Base-by-base conservation (phyloP, 2,888 invertebrate species). In the Liopterus haemorrhoidalis region DNA sequence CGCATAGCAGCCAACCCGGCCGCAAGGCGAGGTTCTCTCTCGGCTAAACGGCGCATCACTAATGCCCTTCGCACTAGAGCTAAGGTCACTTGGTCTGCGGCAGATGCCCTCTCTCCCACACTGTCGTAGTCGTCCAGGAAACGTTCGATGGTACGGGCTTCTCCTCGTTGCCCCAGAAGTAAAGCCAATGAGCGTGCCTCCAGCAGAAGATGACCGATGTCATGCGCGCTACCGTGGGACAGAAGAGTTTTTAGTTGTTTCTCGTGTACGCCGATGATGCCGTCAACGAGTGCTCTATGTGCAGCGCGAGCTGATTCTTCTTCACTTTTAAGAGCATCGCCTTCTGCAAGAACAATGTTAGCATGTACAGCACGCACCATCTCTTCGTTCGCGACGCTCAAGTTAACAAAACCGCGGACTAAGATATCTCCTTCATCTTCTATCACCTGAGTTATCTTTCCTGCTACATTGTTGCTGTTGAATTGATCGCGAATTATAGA, bases 11-110 rank as follows among this genome's bases (percentile, higher is more conserved):
- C 69, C 12, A 85, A 66, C 1, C 82, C 81, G 6, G 73, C 72
- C 51, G 74, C 70, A 47, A 81, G 70, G 12, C 74, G 75, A 3
- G 81, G 81, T 38, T 79, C 75, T 52, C 76, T 73, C 51, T 81
- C 79, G 0, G 85, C 81, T 1, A 86, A 66, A 64, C 83, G 81
- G 35, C 79, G 70, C 75, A 86, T 84, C 1, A 85, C 74, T 5
- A 80, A 78, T 35, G 82, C 66, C 48, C 85, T 70, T 64, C 78
- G 79, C n/a, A 85, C 62, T 52, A 85, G 78, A 51, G 79, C 80
- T 32, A 79, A 59, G n/a, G 76, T 74, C 5, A 77, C 71, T 28
- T 70, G 66, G 56, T 82, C 82, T 27, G 70, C 68, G 12, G 74
- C 71, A 43, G 82, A 64, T 53, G 73, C 72, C 18, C 70, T 67